Evolutionary conservation across 2,113 vertebrate genomes (phyloP), one percentile per base, ranked within the genome.

Genomic region (Gambusia holbrooki): DNA sequence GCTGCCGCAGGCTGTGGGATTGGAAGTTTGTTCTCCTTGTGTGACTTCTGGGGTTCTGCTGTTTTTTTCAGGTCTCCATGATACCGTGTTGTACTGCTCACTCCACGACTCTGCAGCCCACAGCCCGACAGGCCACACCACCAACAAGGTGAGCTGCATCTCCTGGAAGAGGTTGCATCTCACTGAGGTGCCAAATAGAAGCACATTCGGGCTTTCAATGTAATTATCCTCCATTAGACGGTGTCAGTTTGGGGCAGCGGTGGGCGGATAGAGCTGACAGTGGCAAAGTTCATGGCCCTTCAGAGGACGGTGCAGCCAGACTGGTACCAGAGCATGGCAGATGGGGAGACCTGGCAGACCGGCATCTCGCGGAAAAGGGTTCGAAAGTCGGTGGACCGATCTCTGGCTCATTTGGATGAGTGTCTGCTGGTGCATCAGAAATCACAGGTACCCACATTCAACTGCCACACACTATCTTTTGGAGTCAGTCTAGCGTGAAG

Each of bases 311-410:
- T 98, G 77, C 95, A 94, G 87, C 96, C 97, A 0, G 96, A 98
- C 90, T 98, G 96, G 96, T 97, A 98, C 92, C 97, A 98, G 91
- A 97, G 96, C 88, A 95, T 99, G 89, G 95, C 95, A 8, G 98
- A 99, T 27, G 97, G 97, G 54, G 98, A 98, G 78, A 96, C 94
- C 9, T 86, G 95, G 93, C 94, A 93, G 85, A 88, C 69, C 28
- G 94, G 93, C 87, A 81, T 69, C 27, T 92, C 95, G 27, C 92
- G 91, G 32, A 99, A 98, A 91, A 94, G 97, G 78, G 94, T 95
- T 51, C 93, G 93, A 79, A 99, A 97, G 71, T 95, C 97, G 3
- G 98, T 99, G 85, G 97, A 99, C 84, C 96, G 98, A 22, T 96
- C 97, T 0, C 96, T 99, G 29, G 92, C 93, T 3, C 97, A 98